Percentiles rank a stretch among this genome's conserved stretches.
These are phyloP conservation scores for Rhynchomys soricoides DNA, from an alignment of 2,113 vertebrate genomes.

Conservation along the genomic window DNA sequence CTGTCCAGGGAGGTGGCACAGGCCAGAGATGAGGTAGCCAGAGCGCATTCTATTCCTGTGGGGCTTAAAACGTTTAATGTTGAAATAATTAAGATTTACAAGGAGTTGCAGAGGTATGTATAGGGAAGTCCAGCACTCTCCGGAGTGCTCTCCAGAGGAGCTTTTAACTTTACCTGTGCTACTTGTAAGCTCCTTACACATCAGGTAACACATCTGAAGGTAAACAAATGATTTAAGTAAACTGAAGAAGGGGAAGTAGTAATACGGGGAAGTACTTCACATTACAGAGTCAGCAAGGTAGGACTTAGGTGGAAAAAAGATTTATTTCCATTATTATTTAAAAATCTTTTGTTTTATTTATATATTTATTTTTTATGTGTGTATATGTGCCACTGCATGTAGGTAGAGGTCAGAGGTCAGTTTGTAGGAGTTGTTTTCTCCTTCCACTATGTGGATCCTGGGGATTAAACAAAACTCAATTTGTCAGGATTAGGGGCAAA, in stretches of 20 bases:
- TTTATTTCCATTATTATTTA: background rate
- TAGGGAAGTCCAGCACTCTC: fast-evolving
- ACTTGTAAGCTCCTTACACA: fast-evolving
- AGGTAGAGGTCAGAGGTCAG: background rate
- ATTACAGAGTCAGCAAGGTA: background rate
- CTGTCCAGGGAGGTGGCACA: background rate
- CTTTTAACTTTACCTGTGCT: fast-evolving
- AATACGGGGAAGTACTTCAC: fast-evolving
- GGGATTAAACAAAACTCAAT: background rate
- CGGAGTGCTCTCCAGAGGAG: background rate
- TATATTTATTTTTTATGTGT: background rate
- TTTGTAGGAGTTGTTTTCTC: background rate
- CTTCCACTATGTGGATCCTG: background rate
- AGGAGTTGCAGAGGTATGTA: background rate
- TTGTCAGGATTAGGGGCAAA: background rate
- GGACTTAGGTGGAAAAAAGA: background rate
- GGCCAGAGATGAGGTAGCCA: background rate
- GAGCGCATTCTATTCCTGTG: fast-evolving
- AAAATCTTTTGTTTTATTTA: background rate
- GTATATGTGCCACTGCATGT: background rate
- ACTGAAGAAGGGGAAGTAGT: background rate
- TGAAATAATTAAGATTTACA: background rate
- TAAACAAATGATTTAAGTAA: background rate
- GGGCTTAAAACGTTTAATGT: background rate
- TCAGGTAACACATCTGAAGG: fast-evolving